Base-by-base conservation (phyloP, 2,113 vertebrate genomes). In the Plectropomus leopardus region DNA sequence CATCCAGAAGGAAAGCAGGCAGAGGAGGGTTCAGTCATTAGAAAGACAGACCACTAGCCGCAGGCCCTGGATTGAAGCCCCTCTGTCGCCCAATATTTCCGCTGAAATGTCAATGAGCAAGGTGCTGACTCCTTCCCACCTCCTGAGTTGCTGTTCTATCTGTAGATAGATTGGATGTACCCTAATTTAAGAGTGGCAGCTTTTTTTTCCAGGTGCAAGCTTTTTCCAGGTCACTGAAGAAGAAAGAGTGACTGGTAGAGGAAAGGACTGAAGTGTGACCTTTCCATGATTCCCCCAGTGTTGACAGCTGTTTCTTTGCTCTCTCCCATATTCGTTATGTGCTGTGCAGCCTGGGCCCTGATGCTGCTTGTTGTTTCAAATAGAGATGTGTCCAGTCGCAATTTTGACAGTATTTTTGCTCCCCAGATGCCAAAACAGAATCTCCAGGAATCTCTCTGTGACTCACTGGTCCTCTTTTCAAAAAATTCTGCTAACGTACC, bases 61-160 rank as follows among this genome's bases (percentile, higher is more conserved):
- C 42, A 64, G 63, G 47, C 59, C 19, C 26, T 67, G 60, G 50
- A 88, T 51, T 86, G 83, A 88, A 82, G 51, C 68, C 28, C 59
- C 3, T 77, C 61, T 82, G 64, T 80, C n/a, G 0, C 68, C 71
- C 71, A 80, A 53, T 76, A 79, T 82, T 71, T 88, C 67, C 0
- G 24, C 79, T 80, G 53, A 89, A 90, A 89, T 87, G 78, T 83
- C 81, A 86, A 87, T 81, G 83, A 86, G 76, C 32, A 81, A 80
- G 85, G 78, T 86, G 78, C 76, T 86, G 87, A 92, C 86, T 84
- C 58, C 74, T 76, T 61, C 74, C 80, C 57, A 55, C 72, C 61
- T 67, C 48, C 72, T 32, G 70, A 79, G 75, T 40, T 64, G 65
- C 61, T 74, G 50, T 42, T 82, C 67, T 44, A 64, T 89, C 72